Percentiles rank a stretch among this genome's conserved stretches.
These are phyloP conservation scores for Cryptotis parvus DNA, from an alignment of 2,113 vertebrate genomes.

Conservation along the genomic window DNA sequence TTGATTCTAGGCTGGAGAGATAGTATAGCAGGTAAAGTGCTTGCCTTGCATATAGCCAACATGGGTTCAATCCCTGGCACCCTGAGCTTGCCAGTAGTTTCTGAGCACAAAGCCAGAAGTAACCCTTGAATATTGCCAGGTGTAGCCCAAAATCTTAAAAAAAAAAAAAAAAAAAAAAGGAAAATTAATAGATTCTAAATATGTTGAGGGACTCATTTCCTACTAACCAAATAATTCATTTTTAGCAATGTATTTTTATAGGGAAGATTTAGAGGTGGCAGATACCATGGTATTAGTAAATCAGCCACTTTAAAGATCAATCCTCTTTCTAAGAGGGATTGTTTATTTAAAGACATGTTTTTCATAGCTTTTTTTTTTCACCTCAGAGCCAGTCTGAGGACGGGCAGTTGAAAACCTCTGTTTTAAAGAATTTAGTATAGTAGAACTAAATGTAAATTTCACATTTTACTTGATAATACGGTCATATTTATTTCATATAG, in stretches of 20 bases:
- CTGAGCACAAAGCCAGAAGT: no score
- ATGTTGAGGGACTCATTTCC: neutral
- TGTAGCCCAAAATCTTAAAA: no score
- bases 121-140: no score
- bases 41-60: no score
- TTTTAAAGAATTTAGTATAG: neutral
- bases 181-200: slow-evolving; percentile 18
- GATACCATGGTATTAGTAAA: neutral
- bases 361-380: neutral
- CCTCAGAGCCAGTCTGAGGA: neutral
- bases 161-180: no score
- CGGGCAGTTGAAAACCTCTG: neutral
- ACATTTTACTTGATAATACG: neutral
- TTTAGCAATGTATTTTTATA: slow-evolving; percentile 14
- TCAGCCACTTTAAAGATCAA: slow-evolving; percentile 4
- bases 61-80: no score
- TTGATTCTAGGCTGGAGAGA: neutral
- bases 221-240: neutral
- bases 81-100: no score
- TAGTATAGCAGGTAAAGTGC: no score
- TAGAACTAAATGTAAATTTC: neutral
- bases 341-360: neutral
- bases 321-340: neutral
- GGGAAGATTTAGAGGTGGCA: slow-evolving; percentile 24
- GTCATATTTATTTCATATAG: neutral